Conservation (phyloP, 2,888 invertebrate species). For the Auanema freiburgensis region DNA sequence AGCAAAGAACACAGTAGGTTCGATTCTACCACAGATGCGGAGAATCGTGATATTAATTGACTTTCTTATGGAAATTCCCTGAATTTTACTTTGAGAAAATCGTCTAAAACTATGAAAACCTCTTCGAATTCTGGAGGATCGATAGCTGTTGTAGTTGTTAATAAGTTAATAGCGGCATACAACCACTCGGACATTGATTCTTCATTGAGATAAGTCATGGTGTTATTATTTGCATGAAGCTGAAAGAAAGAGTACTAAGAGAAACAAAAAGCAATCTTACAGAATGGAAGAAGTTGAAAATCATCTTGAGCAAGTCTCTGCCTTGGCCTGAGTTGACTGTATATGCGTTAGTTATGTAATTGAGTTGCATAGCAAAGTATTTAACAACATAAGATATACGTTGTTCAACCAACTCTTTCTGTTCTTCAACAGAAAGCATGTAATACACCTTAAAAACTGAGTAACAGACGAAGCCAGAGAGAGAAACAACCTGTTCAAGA, state of each 20-base stretch:
- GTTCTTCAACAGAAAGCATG: constrained; percentile 24
- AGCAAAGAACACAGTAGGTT: constrained; percentile 15
- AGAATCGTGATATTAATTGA: constrained; percentile 11
- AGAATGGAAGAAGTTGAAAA: constrained; percentile 12
- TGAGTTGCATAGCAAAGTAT: constrained; percentile 24
- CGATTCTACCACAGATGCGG: constrained; percentile 11
- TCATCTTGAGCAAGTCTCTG: not conserved
- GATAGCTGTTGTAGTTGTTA: too few species aligned
- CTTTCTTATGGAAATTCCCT: constrained; percentile 1
- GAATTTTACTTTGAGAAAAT: not conserved
- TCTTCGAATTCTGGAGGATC: not conserved
- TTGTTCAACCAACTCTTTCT: constrained; percentile 21
- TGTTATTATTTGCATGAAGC: not conserved
- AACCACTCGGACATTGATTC: constrained; percentile 20
- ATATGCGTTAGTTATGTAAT: constrained; percentile 10
- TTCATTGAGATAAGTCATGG: constrained; percentile 12
- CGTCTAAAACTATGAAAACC: not conserved
- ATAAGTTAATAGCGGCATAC: constrained; percentile 4
- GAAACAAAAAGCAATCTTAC: constrained; percentile 1
- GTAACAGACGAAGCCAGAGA: not conserved
- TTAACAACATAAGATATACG: constrained; percentile 21
- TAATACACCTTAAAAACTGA: constrained; percentile 9
- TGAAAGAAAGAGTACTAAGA: not conserved
- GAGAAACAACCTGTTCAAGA: constrained; percentile 11
- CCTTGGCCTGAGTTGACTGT: not conserved